These are phyloP conservation scores for Zygothrica quintamaculata DNA, from an alignment of 2,888 invertebrate species.

Conservation along the genomic window DNA sequence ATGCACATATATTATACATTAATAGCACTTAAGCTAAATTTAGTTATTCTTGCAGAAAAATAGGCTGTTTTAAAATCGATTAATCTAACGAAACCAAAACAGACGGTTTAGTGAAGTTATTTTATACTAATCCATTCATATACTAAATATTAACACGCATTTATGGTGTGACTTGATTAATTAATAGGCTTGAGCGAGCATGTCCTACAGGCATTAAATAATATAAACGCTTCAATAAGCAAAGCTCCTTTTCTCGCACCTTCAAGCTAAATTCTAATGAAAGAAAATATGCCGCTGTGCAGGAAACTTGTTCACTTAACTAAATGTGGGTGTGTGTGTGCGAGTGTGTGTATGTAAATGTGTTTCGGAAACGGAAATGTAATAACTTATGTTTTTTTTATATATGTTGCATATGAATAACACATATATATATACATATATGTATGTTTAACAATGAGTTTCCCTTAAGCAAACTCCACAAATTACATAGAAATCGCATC, in stretches of 20 bases:
- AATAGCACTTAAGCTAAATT: too few species aligned
- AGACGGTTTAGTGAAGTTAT: too few species aligned
- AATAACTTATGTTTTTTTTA: conserved; percentile 33
- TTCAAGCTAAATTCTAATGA: conserved; percentile 25
- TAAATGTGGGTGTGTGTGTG: conserved; percentile 5
- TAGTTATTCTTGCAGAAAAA: too few species aligned
- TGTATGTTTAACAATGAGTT: too few species aligned
- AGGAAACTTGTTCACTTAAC: neutral
- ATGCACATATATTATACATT: too few species aligned
- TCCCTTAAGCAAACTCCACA: too few species aligned
- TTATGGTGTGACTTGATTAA: neutral
- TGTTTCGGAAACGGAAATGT: conserved; percentile 38
- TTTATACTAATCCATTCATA: too few species aligned
- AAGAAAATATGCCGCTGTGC: neutral
- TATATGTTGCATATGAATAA: too few species aligned
- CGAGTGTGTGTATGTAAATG: conserved; percentile 10
- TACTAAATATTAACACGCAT: neutral
- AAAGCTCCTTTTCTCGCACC: conserved; percentile 33
- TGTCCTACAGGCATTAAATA: conserved; percentile 34
- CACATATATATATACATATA: too few species aligned
- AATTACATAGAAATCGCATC: too few species aligned
- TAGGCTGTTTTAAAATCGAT: too few species aligned
- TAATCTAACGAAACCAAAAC: too few species aligned
- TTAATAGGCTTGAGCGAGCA: conserved; percentile 32
- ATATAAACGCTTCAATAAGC: conserved; percentile 44